Conservation (phyloP, 2,797 vertebrate species). For the Rachycentron canadum region DNA sequence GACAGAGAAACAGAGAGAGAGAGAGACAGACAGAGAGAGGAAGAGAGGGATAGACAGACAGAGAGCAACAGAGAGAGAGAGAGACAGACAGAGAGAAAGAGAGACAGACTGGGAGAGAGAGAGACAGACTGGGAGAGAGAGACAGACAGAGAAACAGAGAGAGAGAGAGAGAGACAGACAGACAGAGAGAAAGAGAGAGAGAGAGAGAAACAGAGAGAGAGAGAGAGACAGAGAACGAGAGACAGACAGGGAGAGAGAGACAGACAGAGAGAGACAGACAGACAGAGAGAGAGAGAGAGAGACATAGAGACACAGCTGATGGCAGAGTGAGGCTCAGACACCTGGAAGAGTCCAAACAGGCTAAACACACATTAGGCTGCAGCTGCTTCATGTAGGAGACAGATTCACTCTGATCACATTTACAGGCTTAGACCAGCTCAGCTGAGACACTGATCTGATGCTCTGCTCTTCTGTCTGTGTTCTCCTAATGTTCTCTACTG, state of each 20-base stretch:
- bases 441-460: slow-evolving; percentile 51
- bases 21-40: slow-evolving; percentile 9
- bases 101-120: slow-evolving; percentile 11
- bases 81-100: background rate
- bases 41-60: slow-evolving; percentile 46
- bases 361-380: slow-evolving; percentile 72
- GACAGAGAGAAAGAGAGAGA: no score
- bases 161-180: slow-evolving; percentile 40
- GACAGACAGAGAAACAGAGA: slow-evolving; percentile 4
- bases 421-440: slow-evolving; percentile 69
- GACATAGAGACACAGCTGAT: slow-evolving; percentile 37
- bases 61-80: no score
- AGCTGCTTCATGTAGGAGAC: slow-evolving; percentile 67
- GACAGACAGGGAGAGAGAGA: no score
- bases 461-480: slow-evolving; percentile 17
- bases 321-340: slow-evolving; percentile 46
- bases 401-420: slow-evolving; percentile 71
- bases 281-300: slow-evolving; percentile 5
- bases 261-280: no score
- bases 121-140: no score
- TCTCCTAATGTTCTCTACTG: slow-evolving; percentile 25
- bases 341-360: slow-evolving; percentile 72
- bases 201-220: background rate
- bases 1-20: no score
- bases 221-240: slow-evolving; percentile 8